Percentiles rank a stretch among this genome's conserved stretches.
phyloP scores from a whole-genome alignment of 2,888 invertebrate genomes.

The Hirtodrosophila confusa region DNA sequence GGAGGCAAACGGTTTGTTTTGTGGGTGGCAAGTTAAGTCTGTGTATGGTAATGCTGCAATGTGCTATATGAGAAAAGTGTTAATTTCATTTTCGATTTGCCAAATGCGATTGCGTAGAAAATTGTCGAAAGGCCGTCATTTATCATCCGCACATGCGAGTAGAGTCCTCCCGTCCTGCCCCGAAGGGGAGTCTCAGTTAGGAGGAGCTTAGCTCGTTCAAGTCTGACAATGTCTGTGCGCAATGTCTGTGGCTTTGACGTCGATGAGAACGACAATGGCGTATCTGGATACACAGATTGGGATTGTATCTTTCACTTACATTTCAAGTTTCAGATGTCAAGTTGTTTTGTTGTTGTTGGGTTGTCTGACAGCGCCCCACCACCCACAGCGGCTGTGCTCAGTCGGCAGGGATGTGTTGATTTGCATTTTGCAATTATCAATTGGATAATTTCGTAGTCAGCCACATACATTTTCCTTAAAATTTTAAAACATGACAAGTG shows the following conservation, averaged over 20 bases:
- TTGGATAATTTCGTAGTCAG: slow-evolving; percentile 49
- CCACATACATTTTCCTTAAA: slow-evolving; percentile 31
- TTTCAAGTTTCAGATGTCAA: slow-evolving; percentile 82
- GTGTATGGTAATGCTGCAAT: slow-evolving; percentile 20
- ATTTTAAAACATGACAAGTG: slow-evolving; percentile 15
- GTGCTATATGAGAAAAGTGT: slow-evolving; percentile 47
- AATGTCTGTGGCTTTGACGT: slow-evolving; percentile 36
- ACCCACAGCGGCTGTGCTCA: slow-evolving; percentile 17
- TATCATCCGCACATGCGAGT: slow-evolving; percentile 75
- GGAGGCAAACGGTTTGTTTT: slow-evolving; percentile 36
- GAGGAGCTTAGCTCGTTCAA: slow-evolving; percentile 17
- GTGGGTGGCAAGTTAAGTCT: slow-evolving; percentile 33
- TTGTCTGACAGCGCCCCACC: slow-evolving; percentile 43
- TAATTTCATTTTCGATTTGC: slow-evolving; percentile 81
- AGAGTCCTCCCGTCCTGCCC: slow-evolving; percentile 10
- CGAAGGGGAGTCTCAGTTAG: slow-evolving; percentile 6
- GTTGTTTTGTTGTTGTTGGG: slow-evolving; percentile 49
- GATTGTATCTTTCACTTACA: slow-evolving; percentile 83
- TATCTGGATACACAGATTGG: slow-evolving; percentile 73
- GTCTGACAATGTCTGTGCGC: slow-evolving; percentile 37
- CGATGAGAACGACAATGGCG: slow-evolving; percentile 57
- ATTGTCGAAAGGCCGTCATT: slow-evolving; percentile 80
- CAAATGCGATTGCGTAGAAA: slow-evolving; percentile 74
- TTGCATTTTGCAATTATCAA: slow-evolving; percentile 72
- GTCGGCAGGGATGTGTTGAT: slow-evolving; percentile 53